Conservation (phyloP, 2,888 invertebrate species). For the Pteria penguin region DNA sequence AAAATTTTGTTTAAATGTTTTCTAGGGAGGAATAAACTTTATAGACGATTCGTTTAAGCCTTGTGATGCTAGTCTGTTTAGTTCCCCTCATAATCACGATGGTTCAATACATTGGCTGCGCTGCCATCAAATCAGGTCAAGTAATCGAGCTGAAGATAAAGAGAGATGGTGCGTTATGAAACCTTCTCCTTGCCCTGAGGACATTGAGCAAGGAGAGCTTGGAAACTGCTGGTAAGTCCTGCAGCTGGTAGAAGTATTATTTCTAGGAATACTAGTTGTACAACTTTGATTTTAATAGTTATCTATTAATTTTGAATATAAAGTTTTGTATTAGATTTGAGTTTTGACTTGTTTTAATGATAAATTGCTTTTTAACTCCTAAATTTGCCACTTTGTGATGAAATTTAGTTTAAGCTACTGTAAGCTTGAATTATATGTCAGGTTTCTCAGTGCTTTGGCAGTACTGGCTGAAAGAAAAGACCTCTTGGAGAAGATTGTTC, state of each 20-base stretch:
- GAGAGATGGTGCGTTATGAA: not conserved
- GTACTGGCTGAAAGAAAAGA: constrained; percentile 97
- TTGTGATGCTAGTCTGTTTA: not conserved
- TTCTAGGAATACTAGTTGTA: too few species aligned
- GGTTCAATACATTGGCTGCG: not conserved
- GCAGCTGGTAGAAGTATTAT: too few species aligned
- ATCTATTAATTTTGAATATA: too few species aligned
- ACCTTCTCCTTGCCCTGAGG: not conserved
- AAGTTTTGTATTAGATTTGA: too few species aligned
- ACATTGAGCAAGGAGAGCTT: not conserved
- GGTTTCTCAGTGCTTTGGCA: constrained; percentile 93
- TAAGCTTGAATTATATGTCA: too few species aligned
- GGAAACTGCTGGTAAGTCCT: not conserved
- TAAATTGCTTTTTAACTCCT: too few species aligned
- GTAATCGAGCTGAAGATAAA: not conserved
- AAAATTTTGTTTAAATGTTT: not conserved
- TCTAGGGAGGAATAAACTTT: not conserved
- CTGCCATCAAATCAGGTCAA: not conserved
- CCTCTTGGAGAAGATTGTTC: constrained; percentile 92
- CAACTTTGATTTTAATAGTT: too few species aligned
- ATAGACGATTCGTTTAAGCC: not conserved
- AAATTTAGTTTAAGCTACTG: too few species aligned
- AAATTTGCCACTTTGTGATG: too few species aligned
- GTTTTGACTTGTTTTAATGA: too few species aligned
- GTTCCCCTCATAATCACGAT: not conserved